Percentiles rank a stretch among this genome's conserved stretches.
phyloP scores from a whole-genome alignment of 2,113 vertebrate species.

The Morone saxatilis region DNA sequence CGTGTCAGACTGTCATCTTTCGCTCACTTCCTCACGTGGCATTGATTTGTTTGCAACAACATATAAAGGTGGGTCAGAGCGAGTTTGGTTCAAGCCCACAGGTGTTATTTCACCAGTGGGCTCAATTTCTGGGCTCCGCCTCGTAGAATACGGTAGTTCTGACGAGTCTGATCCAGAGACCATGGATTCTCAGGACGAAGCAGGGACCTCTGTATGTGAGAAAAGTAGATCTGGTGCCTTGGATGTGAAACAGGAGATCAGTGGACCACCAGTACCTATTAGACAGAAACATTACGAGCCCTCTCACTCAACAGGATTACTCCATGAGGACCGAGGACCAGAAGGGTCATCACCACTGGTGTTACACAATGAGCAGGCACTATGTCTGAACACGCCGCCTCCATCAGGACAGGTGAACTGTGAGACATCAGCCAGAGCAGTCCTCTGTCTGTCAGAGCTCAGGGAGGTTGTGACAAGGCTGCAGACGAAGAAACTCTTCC shows the following conservation, averaged over 20 bases:
- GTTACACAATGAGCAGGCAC: background rate
- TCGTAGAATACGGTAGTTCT: conserved; percentile 92
- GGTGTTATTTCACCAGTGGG: background rate
- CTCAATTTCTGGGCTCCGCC: conserved; percentile 36
- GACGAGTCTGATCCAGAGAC: conserved; percentile 88
- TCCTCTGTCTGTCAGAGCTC: conserved; percentile 86
- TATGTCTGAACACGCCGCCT: background rate
- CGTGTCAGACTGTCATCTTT: background rate
- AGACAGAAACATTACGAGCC: background rate
- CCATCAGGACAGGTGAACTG: background rate
- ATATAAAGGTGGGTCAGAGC: background rate
- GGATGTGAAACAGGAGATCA: background rate
- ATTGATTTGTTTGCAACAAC: background rate
- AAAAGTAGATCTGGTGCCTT: background rate
- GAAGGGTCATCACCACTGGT: background rate
- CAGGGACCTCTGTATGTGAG: background rate
- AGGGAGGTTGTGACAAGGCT: conserved; percentile 86
- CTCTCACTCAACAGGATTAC: background rate
- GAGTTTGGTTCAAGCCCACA: background rate
- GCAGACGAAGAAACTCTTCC: conserved; percentile 90
- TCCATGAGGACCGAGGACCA: background rate
- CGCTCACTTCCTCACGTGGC: background rate
- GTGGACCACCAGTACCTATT: background rate
- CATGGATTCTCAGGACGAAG: conserved; percentile 41
- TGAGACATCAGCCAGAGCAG: conserved; percentile 56